Conservation (phyloP, 2,888 invertebrate species). For the Calameuta filiformis region DNA sequence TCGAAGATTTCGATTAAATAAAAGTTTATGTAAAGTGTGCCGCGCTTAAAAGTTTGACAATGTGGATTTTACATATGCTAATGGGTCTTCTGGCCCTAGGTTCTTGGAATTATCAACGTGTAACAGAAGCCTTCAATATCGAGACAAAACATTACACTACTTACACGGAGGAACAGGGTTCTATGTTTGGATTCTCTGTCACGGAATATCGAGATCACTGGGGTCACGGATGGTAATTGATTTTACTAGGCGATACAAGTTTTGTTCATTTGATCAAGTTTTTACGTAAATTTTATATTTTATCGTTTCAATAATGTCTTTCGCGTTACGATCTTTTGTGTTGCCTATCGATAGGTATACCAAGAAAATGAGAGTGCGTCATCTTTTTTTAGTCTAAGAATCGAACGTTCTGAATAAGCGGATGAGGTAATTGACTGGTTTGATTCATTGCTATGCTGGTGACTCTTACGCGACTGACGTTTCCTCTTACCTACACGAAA, state of each 20-base stretch:
- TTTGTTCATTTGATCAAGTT: neutral
- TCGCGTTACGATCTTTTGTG: neutral
- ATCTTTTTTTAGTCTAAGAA: neutral
- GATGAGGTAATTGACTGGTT: conserved; percentile 4
- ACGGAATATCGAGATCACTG: conserved; percentile 39
- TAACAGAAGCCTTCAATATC: conserved; percentile 52
- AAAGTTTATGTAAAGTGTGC: neutral
- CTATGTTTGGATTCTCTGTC: conserved; percentile 63
- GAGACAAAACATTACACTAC: conserved; percentile 58
- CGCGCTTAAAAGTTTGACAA: conserved; percentile 8
- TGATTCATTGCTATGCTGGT: neutral
- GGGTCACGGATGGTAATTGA: neutral
- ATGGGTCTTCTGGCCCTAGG: conserved; percentile 30
- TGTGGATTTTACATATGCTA: conserved; percentile 38
- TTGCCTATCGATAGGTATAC: neutral
- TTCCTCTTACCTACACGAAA: neutral
- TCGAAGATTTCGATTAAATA: neutral
- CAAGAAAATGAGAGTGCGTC: neutral
- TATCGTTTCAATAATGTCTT: neutral
- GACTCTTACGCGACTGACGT: neutral
- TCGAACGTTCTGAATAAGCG: neutral
- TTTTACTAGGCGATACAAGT: neutral
- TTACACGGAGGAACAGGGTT: conserved; percentile 44
- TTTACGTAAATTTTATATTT: neutral
- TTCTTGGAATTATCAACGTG: conserved; percentile 28